Evolutionary conservation across 2,888 invertebrate genomes (phyloP), one percentile per base, ranked within the genome.

Genomic region (Julus scandinavius): DNA sequence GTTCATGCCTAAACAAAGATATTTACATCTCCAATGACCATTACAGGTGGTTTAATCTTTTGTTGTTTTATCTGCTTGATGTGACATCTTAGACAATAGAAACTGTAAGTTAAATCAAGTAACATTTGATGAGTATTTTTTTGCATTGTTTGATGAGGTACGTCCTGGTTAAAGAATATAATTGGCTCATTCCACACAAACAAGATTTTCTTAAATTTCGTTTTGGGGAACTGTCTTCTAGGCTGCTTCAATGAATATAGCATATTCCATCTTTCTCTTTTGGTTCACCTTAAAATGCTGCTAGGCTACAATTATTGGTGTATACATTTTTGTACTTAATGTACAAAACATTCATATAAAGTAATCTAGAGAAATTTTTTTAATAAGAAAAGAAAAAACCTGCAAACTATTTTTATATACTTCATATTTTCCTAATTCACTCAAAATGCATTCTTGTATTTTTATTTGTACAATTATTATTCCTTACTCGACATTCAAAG

Each of bases 361-460:
- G 29, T 72, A 29, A 72, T 72, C 72, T 11, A 72, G 72, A 72
- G 72, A 72, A 29, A 3, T 72, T 58, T 29, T 72, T 72, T 29
- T 72, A 72, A 29, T 9, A 11, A 20, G 29, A 72, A 58, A 58
- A 50, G 9, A 29, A 29, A 58, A 72, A 72, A 72, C 29, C 72
- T 72, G 72, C 72, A 29, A 72, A 72, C 20, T 72, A 72, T 72
- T 72, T 72, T 72, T 72, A 72, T 72, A 72, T 72, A 29, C 29
- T 72, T 29, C 29, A 72, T 72, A 72, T 72, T 29, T 63, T 63
- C 63, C 5, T 63, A 63, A 63, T 63, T 72, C 72, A 72, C 29
- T 29, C 72, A 29, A 72, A 72, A 72, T 72, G 72, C 72, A 72
- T 72, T 72, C 72, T 72, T 29, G 72, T 72, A 72, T 72, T 72